phyloP scores from a whole-genome alignment of 2,888 invertebrate species.

The Clusia tigrina region DNA sequence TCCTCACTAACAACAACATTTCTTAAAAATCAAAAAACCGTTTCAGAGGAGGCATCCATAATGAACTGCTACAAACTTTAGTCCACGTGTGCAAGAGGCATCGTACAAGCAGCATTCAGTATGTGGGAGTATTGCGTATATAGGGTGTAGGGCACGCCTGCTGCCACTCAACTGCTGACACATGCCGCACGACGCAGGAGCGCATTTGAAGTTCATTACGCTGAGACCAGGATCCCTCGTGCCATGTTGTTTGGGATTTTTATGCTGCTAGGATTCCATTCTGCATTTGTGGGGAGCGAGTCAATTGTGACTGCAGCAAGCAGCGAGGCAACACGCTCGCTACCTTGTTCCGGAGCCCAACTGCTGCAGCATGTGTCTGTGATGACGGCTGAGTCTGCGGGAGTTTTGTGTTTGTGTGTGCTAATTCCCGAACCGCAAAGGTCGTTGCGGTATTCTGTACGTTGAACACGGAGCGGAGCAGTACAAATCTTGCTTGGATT shows the following conservation, averaged over 20 bases:
- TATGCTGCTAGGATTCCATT: background rate
- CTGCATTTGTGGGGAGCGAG: conserved; percentile 38
- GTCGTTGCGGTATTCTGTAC: conserved; percentile 47
- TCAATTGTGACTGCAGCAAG: conserved; percentile 31
- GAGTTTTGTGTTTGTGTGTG: background rate
- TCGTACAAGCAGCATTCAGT: too few species aligned
- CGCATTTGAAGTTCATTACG: conserved; percentile 45
- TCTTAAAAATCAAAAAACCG: too few species aligned
- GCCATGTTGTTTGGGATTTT: background rate
- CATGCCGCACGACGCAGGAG: background rate
- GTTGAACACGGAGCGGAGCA: too few species aligned
- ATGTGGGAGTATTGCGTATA: too few species aligned
- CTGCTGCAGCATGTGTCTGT: conserved; percentile 28
- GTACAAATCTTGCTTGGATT: conserved; percentile 2
- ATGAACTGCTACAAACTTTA: too few species aligned
- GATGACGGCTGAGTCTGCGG: conserved; percentile 23
- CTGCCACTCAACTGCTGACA: background rate
- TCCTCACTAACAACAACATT: too few species aligned
- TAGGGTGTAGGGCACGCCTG: too few species aligned
- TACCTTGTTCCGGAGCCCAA: too few species aligned
- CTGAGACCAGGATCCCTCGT: conserved; percentile 30
- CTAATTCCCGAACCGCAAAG: conserved; percentile 42
- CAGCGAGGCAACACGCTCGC: background rate
- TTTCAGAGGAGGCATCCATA: too few species aligned
- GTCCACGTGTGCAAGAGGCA: too few species aligned